Evolutionary conservation across 1,140 invertebrate genomes (phyloP).

Genomic region (Zaprionus africanus): DNA sequence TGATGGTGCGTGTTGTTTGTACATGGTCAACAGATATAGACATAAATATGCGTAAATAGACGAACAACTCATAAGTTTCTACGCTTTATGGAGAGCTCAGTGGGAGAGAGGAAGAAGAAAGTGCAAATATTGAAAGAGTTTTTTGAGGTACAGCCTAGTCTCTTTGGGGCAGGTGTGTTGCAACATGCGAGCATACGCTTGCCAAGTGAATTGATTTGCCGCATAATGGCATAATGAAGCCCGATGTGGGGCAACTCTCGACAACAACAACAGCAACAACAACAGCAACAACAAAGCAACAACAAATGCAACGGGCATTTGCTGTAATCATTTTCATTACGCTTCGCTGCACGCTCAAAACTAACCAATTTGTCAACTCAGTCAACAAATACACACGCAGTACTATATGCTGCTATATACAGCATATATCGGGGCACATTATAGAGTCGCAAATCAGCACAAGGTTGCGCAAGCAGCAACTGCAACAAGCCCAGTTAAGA

Average conservation of each 20-base stretch:
- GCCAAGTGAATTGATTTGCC: constrained; percentile 59
- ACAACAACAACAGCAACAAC: constrained; percentile 2
- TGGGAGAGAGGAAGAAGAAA: constrained; percentile 47
- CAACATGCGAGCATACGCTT: constrained; percentile 13
- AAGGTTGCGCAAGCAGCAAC: constrained; percentile 24
- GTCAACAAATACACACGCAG: constrained; percentile 19
- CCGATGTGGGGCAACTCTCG: constrained; percentile 15
- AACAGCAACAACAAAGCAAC: neutral
- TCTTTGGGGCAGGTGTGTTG: constrained; percentile 15
- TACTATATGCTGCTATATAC: neutral
- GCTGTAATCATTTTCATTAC: constrained; percentile 64
- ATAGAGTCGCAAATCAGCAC: constrained; percentile 21
- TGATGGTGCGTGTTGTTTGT: constrained; percentile 68
- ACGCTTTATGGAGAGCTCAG: neutral
- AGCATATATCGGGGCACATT: constrained; percentile 2
- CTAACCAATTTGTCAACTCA: constrained; percentile 50
- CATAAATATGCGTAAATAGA: constrained; percentile 79
- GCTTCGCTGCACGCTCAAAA: constrained; percentile 54
- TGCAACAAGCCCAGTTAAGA: constrained; percentile 20
- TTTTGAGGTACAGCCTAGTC: constrained; percentile 19
- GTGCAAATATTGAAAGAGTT: constrained; percentile 72
- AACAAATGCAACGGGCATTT: constrained; percentile 31
- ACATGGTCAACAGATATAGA: constrained; percentile 71
- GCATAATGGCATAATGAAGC: constrained; percentile 42
- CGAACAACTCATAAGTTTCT: constrained; percentile 32